Base-by-base conservation (phyloP, 2,797 vertebrate species). In the Gallinago stenura region DNA sequence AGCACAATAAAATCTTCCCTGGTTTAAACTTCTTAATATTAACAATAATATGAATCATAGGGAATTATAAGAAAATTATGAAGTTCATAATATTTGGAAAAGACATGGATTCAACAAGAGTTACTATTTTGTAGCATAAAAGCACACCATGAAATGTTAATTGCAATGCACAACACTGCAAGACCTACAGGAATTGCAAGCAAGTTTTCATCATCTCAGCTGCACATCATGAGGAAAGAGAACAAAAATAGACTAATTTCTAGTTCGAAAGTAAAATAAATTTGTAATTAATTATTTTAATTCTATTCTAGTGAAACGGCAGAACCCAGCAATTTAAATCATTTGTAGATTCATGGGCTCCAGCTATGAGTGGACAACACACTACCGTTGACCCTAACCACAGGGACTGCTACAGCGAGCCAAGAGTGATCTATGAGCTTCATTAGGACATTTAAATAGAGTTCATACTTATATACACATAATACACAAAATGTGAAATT, bases 401-500 rank as follows among this genome's bases (percentile, higher is more conserved):
- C 81, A 94, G 53, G 90, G 73, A 61, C 41, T 80, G 86, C 91
- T 91, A 87, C 82, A 90, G 70, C 90, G 85, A 86, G 86, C 89
- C 88, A 97, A 92, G 95, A 96, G 84, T 79, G 83, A 97, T 96
- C 83, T 94, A 73, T 87, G 79, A 96, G 88, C 95, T 96, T 98
- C 95, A 94, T 96, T 97, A 96, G 91, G 88, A 97, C 85, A 95
- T 92, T 94, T 94, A 97, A 97, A 89, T 77, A 64, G 37, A 58
- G 24, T 54, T 76, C 8, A 14, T 25, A 46, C 10, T 43, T 5
- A 48, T 14, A 17, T 7, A 24, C 0, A 43, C 0, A 31, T 1
- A 15, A 54, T 28, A 45, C 9, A 31, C 7, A 68, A 5, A 43
- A 15, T 4, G n/a, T 37, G 35, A 89, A 90, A 90, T 85, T 68